Evolutionary conservation across 2,888 invertebrate species (phyloP), one percentile per base, ranked within the genome.

Genomic region (Alsophila aescularia): DNA sequence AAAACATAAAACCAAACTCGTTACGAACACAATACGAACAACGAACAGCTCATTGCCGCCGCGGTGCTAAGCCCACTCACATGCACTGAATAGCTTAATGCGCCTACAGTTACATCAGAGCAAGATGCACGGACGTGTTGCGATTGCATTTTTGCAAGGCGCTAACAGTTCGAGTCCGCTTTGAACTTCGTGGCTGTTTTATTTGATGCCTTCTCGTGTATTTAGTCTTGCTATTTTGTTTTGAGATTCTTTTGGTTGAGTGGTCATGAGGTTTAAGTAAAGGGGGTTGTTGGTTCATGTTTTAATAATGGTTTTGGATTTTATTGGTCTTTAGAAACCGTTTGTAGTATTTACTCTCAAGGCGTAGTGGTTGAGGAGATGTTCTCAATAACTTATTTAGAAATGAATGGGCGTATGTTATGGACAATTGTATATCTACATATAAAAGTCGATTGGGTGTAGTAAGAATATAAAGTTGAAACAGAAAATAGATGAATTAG

Each of bases 141-240:
- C 69, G 60, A 55, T 66, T 58, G 58, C 57, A 48, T 56, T 66
- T 64, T 50, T 57, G 50, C 51, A 52, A 66, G 70, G 69, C 71
- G 62, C 47, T 47, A 52, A 58, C 52, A 37, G 39, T 45, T 44
- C 24, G 44, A 55, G 50, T 48, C 50, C 5, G 44, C 39, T 48
- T 52, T 36, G 43, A 27, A 21, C 18, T 3, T 31, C 14, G 35
- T 24, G 10, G n/a, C 27, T 12, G 14, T 51, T 53, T 49, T 39
- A 18, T 48, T 39, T 49, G 27, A 40, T 10, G 42, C 29, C 10
- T 16, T 24, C 24, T 2, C 8, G n/a, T n/a, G 18, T 24, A 8
- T 35, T 14, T 2, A 16, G 5, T 13, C 13, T 16, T 36, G 15
- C 35, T 36, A 16, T 12, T 40, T 37, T 13, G 27, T 29, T 14